Conservation (phyloP, 1,140 invertebrate species). For the Zaprionus ornatus region DNA sequence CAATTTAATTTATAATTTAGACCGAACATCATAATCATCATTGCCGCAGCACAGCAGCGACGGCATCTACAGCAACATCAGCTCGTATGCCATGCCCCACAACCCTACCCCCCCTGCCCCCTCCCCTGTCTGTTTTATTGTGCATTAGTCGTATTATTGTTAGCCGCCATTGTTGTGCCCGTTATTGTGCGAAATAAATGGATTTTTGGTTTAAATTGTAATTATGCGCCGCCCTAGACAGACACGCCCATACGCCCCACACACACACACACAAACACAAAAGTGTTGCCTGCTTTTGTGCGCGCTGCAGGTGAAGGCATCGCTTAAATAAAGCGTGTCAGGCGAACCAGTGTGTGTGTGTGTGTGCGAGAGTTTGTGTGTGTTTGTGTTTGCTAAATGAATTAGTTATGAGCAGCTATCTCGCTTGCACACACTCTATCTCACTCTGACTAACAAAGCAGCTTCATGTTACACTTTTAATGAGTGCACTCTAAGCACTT, state of each 20-base stretch:
- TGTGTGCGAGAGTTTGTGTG: neutral
- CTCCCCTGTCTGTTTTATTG: slow-evolving; percentile 34
- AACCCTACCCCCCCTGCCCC: neutral
- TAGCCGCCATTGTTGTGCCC: slow-evolving; percentile 46
- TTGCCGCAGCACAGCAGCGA: neutral
- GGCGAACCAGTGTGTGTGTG: neutral
- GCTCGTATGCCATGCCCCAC: neutral
- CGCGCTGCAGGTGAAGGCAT: slow-evolving; percentile 48
- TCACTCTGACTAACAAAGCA: slow-evolving; percentile 25
- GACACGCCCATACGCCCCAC: slow-evolving; percentile 21
- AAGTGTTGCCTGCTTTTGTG: slow-evolving; percentile 50
- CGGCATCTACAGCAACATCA: slow-evolving; percentile 3
- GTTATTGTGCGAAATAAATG: slow-evolving; percentile 80
- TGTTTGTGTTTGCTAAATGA: slow-evolving; percentile 65
- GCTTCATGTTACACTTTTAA: slow-evolving; percentile 73
- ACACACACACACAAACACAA: slow-evolving; percentile 18
- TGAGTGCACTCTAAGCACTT: slow-evolving; percentile 67
- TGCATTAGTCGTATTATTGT: slow-evolving; percentile 65
- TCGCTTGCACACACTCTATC: slow-evolving; percentile 14
- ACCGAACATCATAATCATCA: slow-evolving; percentile 37
- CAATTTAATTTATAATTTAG: slow-evolving; percentile 59
- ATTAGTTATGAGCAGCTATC: slow-evolving; percentile 67
- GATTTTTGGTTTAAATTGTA: slow-evolving; percentile 79
- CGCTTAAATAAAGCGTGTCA: slow-evolving; percentile 43
- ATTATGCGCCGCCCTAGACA: slow-evolving; percentile 59